Evolutionary conservation across 2,888 invertebrate genomes (phyloP), one percentile per base, ranked within the genome.

Genomic region (Zaprionus bogoriensis): DNA sequence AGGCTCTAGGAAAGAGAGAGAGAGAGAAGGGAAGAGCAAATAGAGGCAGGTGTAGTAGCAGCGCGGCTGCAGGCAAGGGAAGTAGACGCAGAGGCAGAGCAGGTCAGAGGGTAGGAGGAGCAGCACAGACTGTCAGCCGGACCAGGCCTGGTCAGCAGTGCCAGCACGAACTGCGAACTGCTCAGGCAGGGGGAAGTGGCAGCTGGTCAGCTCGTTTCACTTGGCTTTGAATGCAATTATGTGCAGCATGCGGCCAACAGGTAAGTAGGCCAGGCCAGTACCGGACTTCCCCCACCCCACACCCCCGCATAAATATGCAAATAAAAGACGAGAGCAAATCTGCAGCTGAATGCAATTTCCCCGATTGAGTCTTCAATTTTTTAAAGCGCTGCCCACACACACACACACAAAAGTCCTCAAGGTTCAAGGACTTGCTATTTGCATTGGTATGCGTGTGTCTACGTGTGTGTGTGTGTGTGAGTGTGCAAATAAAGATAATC

Each of bases 151-250:
- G 76, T 66, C 75, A 74, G 41, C 52, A 59, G 70, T 68, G 74
- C 55, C 57, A 45, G 30, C 30, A 30, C 32, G 32, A 36, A 36
- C 32, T 36, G 27, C 27, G 27, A 9, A 64, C 44, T 27, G 38
- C 1, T 4, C 12, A 12, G 41, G 17, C 36, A 17, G 17, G 7
- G 36, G n/a, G 41, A 10, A 2, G 38, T 6, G 41, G 22, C 20
- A 20, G 39, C 2, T 6, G 2, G 5, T 27, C 9, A 27, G 27
- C 39, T 20, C n/a, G 39, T 39, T 32, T 23, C 12, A 23, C 44
- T 25, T 38, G 59, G 80, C 84, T 77, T 74, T 77, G 78, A 86
- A 81, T 87, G 87, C 81, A 87, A 81, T 86, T 84, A 81, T 77
- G 72, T 81, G 85, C 81, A 87, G 78, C 77, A 76, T 36, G 44